A percentile compares a stretch with the other conserved stretches of the same genome.
Evolutionary conservation across 2,797 vertebrate genomes (phyloP).

Genomic region (Australoheros facetus): DNA sequence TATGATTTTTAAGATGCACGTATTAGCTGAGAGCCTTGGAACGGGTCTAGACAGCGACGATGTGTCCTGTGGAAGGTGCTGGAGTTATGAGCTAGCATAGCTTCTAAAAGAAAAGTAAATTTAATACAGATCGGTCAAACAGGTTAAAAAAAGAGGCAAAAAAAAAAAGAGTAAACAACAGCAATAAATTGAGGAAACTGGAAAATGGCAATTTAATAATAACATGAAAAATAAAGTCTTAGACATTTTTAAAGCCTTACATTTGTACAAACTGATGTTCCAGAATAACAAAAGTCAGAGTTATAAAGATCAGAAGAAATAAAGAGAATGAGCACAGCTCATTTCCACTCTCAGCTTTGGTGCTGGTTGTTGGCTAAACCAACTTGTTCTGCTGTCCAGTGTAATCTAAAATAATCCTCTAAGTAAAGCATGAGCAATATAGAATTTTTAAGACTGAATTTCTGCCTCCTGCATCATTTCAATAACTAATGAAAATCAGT

Average conservation of each 20-base stretch:
- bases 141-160: background rate
- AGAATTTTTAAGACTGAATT: background rate
- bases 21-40: background rate
- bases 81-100: fast-evolving
- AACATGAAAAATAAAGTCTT: background rate
- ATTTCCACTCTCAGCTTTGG: background rate
- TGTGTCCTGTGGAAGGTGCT: background rate
- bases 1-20: background rate
- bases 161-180: background rate
- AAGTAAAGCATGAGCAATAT: background rate
- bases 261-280: background rate
- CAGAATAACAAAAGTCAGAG: fast-evolving
- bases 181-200: background rate
- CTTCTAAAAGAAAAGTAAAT: background rate
- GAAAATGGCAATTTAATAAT: fast-evolving
- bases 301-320: background rate
- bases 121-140: background rate
- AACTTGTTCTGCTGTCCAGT: fast-evolving
- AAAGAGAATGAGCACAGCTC: background rate
- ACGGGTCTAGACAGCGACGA: background rate
- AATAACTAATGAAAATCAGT: no score
- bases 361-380: background rate
- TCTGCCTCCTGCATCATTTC: no score
- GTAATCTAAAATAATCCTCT: background rate
- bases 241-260: background rate